Base-by-base conservation (phyloP, 2,797 vertebrate species). In the Xyrichtys novacula region DNA sequence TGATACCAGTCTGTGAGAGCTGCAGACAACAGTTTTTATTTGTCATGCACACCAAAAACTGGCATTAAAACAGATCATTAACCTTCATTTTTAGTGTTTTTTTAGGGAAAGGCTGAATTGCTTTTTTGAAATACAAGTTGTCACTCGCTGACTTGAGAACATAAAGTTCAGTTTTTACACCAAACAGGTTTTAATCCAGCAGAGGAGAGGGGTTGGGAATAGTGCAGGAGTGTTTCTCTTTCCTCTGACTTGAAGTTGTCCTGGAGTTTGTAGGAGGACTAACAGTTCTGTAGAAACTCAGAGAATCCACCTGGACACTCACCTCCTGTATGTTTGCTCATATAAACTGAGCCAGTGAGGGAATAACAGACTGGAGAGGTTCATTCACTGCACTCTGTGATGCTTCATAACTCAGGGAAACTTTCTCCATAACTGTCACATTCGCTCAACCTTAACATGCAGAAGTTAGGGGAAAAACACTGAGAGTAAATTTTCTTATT, bases 281-380 rank as follows among this genome's bases (percentile, higher is more conserved):
- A 10, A 43, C 6, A 32, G 40, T 59, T 44, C 29, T 40, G 14
- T 55, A 23, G 34, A 66, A 40, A 36, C 17, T 22, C 15, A 7
- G 36, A 20, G 22, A 57, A 16, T 43, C 25, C 32, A 25, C n/a
- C 1, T 1, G 16, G 34, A 66, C 12, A 6, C 22, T 60, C n/a
- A 19, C 9, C 20, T 3, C 11, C 2, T 12, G 29, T 28, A 19
- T 31, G 38, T 25, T 40, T 52, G 6, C 12, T 15, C 19, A 29
- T 12, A 28, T 15, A 48, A 42, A 28, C 12, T 9, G 6, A 23
- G 9, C 6, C 25, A 22, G 10, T 5, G 39, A 31, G 46, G 20
- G 17, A 56, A 50, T 28, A 50, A 17, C 42, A 74, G 36, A 22
- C 28, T 36, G 19, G 47, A 29, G 31, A 15, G 53, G 31, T 42